Conservation (phyloP, 2,113 vertebrate species). For the Alethe diademata region DNA sequence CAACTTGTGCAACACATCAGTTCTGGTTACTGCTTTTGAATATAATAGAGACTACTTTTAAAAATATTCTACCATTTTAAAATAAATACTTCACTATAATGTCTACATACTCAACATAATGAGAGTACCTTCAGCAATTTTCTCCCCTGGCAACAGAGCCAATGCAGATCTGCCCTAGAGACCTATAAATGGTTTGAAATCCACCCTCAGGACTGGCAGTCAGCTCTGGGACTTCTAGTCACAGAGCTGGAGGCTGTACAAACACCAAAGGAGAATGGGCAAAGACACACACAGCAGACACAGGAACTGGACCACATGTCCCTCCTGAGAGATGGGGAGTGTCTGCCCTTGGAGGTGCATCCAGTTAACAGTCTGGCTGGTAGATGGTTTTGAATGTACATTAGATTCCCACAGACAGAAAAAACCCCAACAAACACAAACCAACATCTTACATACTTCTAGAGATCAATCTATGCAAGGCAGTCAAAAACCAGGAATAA, state of each 20-base stretch:
- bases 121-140: neutral
- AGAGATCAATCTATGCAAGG: neutral
- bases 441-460: neutral
- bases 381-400: neutral
- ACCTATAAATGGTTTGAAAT: neutral
- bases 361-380: neutral
- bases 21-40: neutral
- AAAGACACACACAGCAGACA: neutral
- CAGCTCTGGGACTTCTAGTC: neutral
- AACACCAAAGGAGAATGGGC: neutral
- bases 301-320: neutral
- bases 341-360: neutral
- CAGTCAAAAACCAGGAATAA: neutral
- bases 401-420: neutral
- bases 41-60: neutral
- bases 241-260: neutral
- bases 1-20: neutral
- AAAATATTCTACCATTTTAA: neutral
- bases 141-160: neutral
- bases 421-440: neutral
- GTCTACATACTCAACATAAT: neutral
- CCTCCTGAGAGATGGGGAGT: neutral
- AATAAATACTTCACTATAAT: neutral
- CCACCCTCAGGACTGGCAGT: neutral
- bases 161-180: neutral